A percentile compares a stretch with the other conserved stretches of the same genome.
These are phyloP conservation scores for Jacana jacana DNA, from an alignment of 2,113 vertebrate genomes.

Conservation along the genomic window DNA sequence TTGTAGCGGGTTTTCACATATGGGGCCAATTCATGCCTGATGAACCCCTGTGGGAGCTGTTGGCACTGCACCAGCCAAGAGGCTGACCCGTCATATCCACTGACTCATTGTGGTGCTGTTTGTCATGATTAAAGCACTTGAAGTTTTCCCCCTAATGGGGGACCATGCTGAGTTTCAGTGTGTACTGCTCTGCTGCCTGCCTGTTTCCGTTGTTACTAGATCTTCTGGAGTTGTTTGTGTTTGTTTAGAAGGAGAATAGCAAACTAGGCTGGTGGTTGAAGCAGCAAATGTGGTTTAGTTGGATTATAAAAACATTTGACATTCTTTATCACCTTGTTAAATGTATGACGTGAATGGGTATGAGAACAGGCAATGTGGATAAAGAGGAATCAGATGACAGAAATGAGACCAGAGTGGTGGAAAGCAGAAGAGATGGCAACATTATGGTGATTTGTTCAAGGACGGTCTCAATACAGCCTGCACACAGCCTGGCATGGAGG, in stretches of 20 bases:
- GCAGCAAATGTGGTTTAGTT: slow-evolving; percentile 17
- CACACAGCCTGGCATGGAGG: not conserved
- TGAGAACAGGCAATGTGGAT: not conserved
- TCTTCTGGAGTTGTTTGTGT: slow-evolving; percentile 49
- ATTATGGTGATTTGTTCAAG: not conserved
- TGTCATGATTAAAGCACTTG: slow-evolving; percentile 40
- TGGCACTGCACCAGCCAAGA: slow-evolving; percentile 22
- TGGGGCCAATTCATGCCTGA: slow-evolving; percentile 62
- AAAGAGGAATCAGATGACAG: slow-evolving; percentile 46
- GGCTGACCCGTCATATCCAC: slow-evolving; percentile 36
- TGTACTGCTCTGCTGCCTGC: slow-evolving; percentile 19
- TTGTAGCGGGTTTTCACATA: slow-evolving; percentile 53
- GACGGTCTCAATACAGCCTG: not conserved
- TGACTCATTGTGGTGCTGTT: slow-evolving; percentile 34
- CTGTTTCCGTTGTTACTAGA: slow-evolving; percentile 41
- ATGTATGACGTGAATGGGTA: slow-evolving; percentile 32
- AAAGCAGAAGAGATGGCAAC: not conserved
- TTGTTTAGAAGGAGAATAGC: slow-evolving; percentile 24
- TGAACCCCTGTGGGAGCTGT: slow-evolving; percentile 54
- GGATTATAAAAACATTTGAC: slow-evolving; percentile 44
- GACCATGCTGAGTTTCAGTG: slow-evolving; percentile 54
- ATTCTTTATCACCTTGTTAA: slow-evolving; percentile 34
- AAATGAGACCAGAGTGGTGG: slow-evolving; percentile 6
- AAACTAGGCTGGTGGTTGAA: not conserved
- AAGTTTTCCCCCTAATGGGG: slow-evolving; percentile 49